phyloP scores from a whole-genome alignment of 2,113 vertebrate genomes.

The Lasiurus cinereus region DNA sequence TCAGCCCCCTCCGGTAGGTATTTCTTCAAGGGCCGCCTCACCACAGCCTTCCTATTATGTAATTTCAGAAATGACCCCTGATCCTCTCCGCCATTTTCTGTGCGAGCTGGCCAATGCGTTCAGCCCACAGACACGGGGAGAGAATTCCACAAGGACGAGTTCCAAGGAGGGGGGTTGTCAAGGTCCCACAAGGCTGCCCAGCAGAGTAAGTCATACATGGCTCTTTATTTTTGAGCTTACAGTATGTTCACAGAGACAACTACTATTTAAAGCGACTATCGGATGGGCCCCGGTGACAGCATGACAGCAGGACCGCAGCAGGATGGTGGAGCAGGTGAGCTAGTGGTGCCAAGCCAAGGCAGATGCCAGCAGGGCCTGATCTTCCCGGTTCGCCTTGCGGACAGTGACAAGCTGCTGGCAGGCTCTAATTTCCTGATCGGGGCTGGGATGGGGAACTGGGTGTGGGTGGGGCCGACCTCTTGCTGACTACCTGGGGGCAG shows the following conservation, averaged over 20 bases:
- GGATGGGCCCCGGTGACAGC: too few relatives aligned
- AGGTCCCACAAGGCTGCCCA: not conserved
- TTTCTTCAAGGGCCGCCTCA: not conserved
- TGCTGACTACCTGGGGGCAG: too few relatives aligned
- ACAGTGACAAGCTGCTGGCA: too few relatives aligned
- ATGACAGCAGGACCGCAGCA: too few relatives aligned
- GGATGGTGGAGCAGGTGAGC: too few relatives aligned
- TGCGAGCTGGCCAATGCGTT: not conserved
- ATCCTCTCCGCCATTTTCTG: not conserved
- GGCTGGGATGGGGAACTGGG: too few relatives aligned
- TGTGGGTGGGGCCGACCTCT: too few relatives aligned
- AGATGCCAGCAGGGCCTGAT: too few relatives aligned
- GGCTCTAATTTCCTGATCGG: too few relatives aligned
- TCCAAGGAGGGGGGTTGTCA: not conserved
- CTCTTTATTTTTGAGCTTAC: not conserved
- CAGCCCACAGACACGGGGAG: not conserved
- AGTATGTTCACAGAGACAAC: not conserved
- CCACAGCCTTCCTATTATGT: not conserved
- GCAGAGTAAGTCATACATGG: not conserved
- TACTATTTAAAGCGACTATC: not conserved
- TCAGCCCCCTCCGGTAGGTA: rapidly evolving
- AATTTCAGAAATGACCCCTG: not conserved
- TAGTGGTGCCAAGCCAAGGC: too few relatives aligned
- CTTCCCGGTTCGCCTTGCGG: too few relatives aligned
- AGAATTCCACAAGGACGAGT: not conserved